Evolutionary conservation across 1,140 invertebrate genomes (phyloP), one percentile per base, ranked within the genome.

Genomic region (Anagrus nilaparvatae): DNA sequence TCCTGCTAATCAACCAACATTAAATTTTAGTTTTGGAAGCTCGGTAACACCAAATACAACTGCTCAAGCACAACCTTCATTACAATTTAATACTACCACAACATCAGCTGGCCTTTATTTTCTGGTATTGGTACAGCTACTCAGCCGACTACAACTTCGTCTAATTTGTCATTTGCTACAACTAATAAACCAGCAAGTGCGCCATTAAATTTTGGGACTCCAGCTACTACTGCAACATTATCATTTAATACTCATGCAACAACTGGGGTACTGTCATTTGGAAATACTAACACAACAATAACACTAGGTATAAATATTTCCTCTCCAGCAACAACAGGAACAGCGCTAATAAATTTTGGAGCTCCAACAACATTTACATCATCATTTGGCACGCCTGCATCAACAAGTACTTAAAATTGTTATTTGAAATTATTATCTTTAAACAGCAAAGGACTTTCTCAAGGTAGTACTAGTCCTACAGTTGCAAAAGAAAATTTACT

Each of bases 401-500:
- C 53, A 21, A 42, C 48, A 16, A 37, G 43, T 5, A 25, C 54
- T 9, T 52, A 50, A 17, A 46, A 40, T 9, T 25, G 21, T 44
- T 18, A 46, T 18, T 40, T 23, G 21, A 27, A 40, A 33, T n/a
- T n/a, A n/a, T n/a, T n/a, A n/a, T 66, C 72, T 14, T 63, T 70
- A 19, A 65, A 37, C 51, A 75, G 56, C 56, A 69, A 50, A 67
- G 73, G 64, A 40, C 53, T 64, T 33, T 69, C 70, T 3, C 69
- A 74, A 40, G 61, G 70, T 40, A 72, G 53, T 16, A 61, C 67
- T 53, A 71, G 71, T 58, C 74, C 75, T 33, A 74, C 76, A 21
- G 61, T 75, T 44, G 70, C 77, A 0, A 84, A 83, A 63, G 81
- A 84, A 51, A 77, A 75, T 43, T 56, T 71, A 39, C 66, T 90